Percentiles rank a stretch among this genome's conserved stretches.
phyloP scores from a whole-genome alignment of 2,888 invertebrate genomes.

The Stenodera caucasica region DNA sequence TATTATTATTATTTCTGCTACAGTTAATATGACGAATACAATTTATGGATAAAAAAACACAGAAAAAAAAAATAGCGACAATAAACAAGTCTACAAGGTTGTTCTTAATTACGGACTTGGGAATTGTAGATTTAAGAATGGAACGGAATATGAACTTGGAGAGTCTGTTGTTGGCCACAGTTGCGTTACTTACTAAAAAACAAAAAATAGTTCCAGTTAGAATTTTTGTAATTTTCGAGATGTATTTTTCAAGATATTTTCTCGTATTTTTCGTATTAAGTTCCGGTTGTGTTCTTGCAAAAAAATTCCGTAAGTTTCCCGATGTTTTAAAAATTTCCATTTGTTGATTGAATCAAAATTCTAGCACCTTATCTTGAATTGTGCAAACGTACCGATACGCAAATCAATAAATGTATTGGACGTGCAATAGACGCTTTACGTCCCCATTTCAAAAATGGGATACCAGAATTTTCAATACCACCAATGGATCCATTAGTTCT shows the following conservation, averaged over 20 bases:
- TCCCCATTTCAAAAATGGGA: constrained; percentile 62
- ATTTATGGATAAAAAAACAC: too few relatives aligned
- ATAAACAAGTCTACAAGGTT: neutral
- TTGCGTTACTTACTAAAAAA: neutral
- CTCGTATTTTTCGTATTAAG: constrained; percentile 7
- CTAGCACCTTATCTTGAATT: constrained; percentile 66
- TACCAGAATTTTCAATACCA: constrained; percentile 60
- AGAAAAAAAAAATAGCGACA: neutral
- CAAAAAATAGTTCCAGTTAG: too few relatives aligned
- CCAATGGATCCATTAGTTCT: constrained; percentile 16
- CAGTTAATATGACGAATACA: neutral
- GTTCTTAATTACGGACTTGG: neutral
- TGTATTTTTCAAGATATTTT: constrained; percentile 4
- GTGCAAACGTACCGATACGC: constrained; percentile 65
- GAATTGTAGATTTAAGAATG: neutral
- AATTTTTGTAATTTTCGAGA: neutral
- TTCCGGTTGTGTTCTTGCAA: neutral
- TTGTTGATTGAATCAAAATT: constrained; percentile 3
- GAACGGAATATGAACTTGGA: neutral
- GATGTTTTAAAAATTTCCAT: constrained; percentile 18
- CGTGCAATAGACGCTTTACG: constrained; percentile 62
- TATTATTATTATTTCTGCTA: too few relatives aligned
- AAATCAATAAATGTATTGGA: constrained; percentile 63
- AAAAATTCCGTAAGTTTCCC: constrained; percentile 16
- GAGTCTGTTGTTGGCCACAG: neutral